Evolutionary conservation across 2,113 vertebrate genomes (phyloP).

Genomic region (Semicossyphus pulcher): DNA sequence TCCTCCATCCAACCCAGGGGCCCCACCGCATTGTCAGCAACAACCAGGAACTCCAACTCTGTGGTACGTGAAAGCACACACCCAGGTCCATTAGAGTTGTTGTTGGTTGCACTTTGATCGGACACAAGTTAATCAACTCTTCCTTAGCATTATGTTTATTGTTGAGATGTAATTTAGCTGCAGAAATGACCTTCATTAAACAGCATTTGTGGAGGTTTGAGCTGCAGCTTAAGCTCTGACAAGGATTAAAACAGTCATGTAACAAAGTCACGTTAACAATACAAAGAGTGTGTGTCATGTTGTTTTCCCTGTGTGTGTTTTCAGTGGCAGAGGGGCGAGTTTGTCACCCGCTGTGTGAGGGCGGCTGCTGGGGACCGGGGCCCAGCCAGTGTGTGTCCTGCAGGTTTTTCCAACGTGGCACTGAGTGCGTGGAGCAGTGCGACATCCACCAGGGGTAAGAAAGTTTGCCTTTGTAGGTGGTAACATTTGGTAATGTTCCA

Average conservation of each 20-base stretch:
- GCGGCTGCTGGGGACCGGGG: conserved; percentile 93
- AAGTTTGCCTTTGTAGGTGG: conserved; percentile 1
- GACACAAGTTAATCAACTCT: background rate
- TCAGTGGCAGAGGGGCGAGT: conserved; percentile 76
- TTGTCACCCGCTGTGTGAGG: conserved; percentile 88
- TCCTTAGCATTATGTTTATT: background rate
- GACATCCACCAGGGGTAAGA: conserved; percentile 89
- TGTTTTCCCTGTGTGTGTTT: conserved; percentile 28
- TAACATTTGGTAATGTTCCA: conserved; percentile 19
- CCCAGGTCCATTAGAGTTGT: background rate
- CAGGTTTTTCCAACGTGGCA: conserved; percentile 86
- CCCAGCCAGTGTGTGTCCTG: conserved; percentile 91
- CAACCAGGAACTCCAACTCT: conserved; percentile 85
- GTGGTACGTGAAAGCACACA: conserved; percentile 82
- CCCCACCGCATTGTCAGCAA: conserved; percentile 86
- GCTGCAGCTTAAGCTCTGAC: background rate
- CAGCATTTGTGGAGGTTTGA: background rate
- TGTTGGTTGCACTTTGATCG: conserved; percentile 7
- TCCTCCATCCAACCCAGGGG: conserved; percentile 87
- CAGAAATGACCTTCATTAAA: background rate
- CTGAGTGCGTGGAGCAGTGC: conserved; percentile 92
- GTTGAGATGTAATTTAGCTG: background rate
- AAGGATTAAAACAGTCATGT: background rate
- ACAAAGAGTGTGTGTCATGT: background rate
- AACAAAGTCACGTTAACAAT: background rate